A percentile compares a stretch with the other conserved stretches of the same genome.
Conservation (phyloP, 2,797 vertebrate genomes). For the Channallabes apus region DNA sequence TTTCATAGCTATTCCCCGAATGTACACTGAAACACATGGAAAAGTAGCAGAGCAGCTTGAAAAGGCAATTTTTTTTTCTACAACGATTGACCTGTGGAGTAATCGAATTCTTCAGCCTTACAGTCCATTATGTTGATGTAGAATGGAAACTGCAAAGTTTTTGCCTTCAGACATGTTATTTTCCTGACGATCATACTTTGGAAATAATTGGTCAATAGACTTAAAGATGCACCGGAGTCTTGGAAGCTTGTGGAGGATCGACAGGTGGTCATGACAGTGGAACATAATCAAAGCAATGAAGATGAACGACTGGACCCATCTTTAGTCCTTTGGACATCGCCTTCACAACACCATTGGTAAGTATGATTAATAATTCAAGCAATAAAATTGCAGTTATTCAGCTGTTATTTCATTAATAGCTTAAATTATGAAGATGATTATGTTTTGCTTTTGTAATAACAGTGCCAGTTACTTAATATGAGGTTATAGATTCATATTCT, state of each 20-base stretch:
- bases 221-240: conserved; percentile 15
- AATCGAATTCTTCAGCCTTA: conserved; percentile 37
- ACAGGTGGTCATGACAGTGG: background rate
- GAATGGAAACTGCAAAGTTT: background rate
- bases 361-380: too few species aligned
- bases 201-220: conserved; percentile 4
- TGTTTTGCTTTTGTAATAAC: too few species aligned
- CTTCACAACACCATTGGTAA: conserved; percentile 16
- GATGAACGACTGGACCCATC: conserved; percentile 22
- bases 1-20: background rate
- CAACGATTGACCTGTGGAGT: conserved; percentile 33
- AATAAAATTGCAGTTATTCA: too few species aligned
- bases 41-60: background rate
- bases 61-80: conserved; percentile 13
- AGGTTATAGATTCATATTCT: too few species aligned
- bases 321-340: conserved; percentile 4
- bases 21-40: conserved; percentile 16
- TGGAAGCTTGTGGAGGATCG: conserved; percentile 19
- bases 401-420: too few species aligned
- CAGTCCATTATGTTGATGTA: background rate
- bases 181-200: background rate
- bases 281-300: conserved; percentile 35
- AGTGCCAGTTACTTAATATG: too few species aligned
- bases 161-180: background rate
- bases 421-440: too few species aligned